phyloP scores from a whole-genome alignment of 1,140 invertebrate species.

The Samia ricini region DNA sequence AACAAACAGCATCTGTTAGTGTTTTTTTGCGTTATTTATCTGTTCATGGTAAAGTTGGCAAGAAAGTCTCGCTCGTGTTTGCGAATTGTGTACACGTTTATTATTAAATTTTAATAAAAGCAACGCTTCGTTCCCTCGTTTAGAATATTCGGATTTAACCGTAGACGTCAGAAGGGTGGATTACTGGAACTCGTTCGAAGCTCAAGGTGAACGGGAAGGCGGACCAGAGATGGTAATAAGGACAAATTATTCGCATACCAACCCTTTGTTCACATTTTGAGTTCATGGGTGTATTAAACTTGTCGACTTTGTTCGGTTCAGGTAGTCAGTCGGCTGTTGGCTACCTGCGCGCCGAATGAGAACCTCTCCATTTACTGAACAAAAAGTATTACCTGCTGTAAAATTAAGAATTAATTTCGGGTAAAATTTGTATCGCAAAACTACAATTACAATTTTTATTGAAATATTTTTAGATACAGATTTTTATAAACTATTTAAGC shows the following conservation, averaged over 20 bases:
- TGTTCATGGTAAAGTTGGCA: not conserved
- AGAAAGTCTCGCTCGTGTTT: not conserved
- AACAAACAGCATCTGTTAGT: not conserved
- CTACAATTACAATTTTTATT: not conserved
- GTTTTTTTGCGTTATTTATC: not conserved
- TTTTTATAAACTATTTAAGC: too few relatives aligned
- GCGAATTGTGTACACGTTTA: not conserved
- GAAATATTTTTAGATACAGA: too few relatives aligned
- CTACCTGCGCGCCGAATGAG: conserved; percentile 7
- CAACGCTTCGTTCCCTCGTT: conserved; percentile 14
- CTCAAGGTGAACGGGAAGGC: conserved; percentile 56
- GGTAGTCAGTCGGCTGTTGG: not conserved
- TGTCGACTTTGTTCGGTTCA: conserved; percentile 37
- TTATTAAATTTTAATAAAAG: conserved; percentile 24
- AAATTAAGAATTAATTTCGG: not conserved
- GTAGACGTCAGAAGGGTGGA: conserved; percentile 24
- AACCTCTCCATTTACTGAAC: not conserved
- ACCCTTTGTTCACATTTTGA: conserved; percentile 60
- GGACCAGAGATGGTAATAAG: conserved; percentile 51
- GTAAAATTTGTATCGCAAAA: not conserved
- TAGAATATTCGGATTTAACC: conserved; percentile 19
- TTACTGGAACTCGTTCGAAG: conserved; percentile 51
- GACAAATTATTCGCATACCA: conserved; percentile 64
- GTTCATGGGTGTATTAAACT: conserved; percentile 48
- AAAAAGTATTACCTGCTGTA: not conserved